Base-by-base conservation (phyloP, 2,888 invertebrate genomes). In the Branchipolynoe longqiensis region DNA sequence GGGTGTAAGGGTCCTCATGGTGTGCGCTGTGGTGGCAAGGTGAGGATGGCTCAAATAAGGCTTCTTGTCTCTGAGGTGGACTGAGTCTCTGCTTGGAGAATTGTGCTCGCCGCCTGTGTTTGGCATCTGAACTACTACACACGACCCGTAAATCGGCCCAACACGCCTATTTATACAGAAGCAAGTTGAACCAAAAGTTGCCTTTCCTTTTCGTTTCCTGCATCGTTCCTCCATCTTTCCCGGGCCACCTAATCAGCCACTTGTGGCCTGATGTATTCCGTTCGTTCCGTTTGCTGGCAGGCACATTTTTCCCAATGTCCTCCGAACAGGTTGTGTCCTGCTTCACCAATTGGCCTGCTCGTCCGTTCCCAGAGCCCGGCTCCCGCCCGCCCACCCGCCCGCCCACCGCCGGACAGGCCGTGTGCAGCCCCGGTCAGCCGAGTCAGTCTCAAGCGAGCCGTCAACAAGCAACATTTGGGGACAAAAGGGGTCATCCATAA, bases 301-400 rank as follows among this genome's bases (percentile, higher is more conserved):
- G 12, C 69, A 38, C 69, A 69, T 69, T 69, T 69, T 69, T 69
- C 69, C 69, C 69, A 33, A 69, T 69, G n/a, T 18, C 69, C 38
- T n/a, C n/a, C n/a, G n/a, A n/a, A n/a, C n/a, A n/a, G 38, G 36
- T 38, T 69, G 33, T 18, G 36, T 33, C 14, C 69, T 38, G 38
- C 38, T 69, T 38, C 36, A 4, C 25, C 31, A 31, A 31, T 62
- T 31, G 62, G 25, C 62, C 31, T n/a, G n/a, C n/a, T n/a, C n/a
- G n/a, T n/a, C n/a, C n/a, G n/a, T n/a, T n/a, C n/a, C n/a, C n/a
- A n/a, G n/a, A n/a, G 28, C 56, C 56, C 56, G 3, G 6, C 62
- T 31, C 28, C 62, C 25, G 62, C 62, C 62, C 25, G 62, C 25
- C 56, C n/a, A 25, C 56, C n/a, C 56, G n/a, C 22, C 56, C 18